phyloP scores from a whole-genome alignment of 2,888 invertebrate species.

The Aproaerema taeniolella region DNA sequence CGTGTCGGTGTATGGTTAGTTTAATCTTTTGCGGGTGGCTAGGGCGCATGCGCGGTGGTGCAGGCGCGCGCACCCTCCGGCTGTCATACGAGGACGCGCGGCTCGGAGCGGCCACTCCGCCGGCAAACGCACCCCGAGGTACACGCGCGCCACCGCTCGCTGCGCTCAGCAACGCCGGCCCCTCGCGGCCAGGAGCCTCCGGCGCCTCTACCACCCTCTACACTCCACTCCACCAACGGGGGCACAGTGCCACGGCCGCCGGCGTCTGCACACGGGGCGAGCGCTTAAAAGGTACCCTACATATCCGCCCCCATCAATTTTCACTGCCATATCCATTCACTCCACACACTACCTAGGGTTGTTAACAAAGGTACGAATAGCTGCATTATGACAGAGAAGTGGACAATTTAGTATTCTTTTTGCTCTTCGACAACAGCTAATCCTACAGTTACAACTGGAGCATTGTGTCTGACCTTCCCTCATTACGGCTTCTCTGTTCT shows the following conservation, averaged over 20 bases:
- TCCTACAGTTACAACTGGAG: conserved; percentile 40
- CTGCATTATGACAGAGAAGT: conserved; percentile 47
- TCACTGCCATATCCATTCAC: conserved; percentile 39
- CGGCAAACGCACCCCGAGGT: conserved; percentile 63
- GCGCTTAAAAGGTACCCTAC: conserved; percentile 61
- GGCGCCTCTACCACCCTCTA: conserved; percentile 54
- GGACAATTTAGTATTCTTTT: conserved; percentile 6
- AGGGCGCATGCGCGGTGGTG: conserved; percentile 59
- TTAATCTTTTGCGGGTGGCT: conserved; percentile 34
- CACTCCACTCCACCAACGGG: conserved; percentile 41
- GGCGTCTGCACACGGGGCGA: conserved; percentile 64
- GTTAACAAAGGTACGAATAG: conserved; percentile 31
- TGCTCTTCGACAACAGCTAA: conserved; percentile 29
- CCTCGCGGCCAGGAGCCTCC: conserved; percentile 71
- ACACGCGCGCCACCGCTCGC: conserved; percentile 65
- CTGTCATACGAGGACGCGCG: conserved; percentile 46
- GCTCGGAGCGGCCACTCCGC: conserved; percentile 51
- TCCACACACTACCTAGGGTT: conserved; percentile 4
- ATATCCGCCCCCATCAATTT: conserved; percentile 46
- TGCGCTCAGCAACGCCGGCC: conserved; percentile 70
- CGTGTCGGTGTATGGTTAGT: conserved; percentile 35
- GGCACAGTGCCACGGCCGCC: conserved; percentile 53
- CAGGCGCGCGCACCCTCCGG: conserved; percentile 53
- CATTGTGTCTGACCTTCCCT: conserved; percentile 50
- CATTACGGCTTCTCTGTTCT: conserved; percentile 46